Evolutionary conservation across 2,113 vertebrate genomes (phyloP).

Genomic region (Rutilus rutilus): DNA sequence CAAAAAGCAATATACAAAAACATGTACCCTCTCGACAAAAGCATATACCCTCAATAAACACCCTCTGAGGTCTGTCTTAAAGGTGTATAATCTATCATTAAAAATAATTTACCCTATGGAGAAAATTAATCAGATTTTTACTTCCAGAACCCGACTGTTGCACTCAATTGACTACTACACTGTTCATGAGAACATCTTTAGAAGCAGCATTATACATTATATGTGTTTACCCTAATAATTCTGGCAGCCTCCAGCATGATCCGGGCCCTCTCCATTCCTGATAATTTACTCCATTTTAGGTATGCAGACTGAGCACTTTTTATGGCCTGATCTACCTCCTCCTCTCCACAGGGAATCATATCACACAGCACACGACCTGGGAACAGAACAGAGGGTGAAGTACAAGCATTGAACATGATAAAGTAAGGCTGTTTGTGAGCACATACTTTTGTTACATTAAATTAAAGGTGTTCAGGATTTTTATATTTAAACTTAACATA

Average conservation of each 20-base stretch:
- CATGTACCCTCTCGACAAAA: too few species aligned
- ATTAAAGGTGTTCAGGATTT: not conserved
- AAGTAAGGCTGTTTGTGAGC: not conserved
- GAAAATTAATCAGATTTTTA: not conserved
- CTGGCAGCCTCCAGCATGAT: constrained; percentile 92
- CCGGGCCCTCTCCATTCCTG: constrained; percentile 87
- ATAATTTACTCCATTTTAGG: constrained; percentile 84
- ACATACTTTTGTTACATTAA: not conserved
- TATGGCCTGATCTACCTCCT: constrained; percentile 88
- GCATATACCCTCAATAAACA: not conserved
- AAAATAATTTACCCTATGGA: not conserved
- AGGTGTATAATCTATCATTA: not conserved
- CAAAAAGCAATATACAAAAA: too few species aligned
- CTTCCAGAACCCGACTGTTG: not conserved
- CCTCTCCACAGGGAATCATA: constrained; percentile 82
- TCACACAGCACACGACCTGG: constrained; percentile 87
- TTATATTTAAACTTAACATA: not conserved
- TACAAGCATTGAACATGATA: not conserved
- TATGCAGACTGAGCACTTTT: constrained; percentile 86
- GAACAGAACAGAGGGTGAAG: not conserved
- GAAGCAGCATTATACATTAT: not conserved
- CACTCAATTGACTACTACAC: not conserved
- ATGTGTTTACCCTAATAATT: constrained; percentile 84
- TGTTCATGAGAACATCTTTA: not conserved
- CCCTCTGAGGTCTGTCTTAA: not conserved